Evolutionary conservation across 2,113 vertebrate species (phyloP).

Genomic region (Cyanoderma ruficeps): DNA sequence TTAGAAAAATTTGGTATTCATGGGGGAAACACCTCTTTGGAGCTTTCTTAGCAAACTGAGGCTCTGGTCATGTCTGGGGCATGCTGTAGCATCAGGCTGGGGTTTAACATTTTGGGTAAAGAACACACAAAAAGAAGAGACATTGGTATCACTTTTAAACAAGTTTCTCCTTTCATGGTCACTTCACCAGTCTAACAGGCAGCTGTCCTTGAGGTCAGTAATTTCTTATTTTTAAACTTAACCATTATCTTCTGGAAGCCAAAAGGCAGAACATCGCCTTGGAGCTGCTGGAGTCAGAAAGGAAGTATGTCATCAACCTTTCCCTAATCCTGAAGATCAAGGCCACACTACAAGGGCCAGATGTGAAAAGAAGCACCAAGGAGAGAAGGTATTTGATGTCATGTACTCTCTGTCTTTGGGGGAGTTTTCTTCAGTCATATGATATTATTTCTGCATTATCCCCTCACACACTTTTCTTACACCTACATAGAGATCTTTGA

Average conservation of each 20-base stretch:
- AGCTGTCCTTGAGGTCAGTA: background rate
- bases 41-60: background rate
- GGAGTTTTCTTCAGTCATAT: background rate
- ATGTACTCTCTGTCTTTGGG: conserved; percentile 28
- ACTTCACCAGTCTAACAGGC: background rate
- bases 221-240: conserved; percentile 15
- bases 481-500: background rate
- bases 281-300: conserved; percentile 94
- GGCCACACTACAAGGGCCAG: conserved; percentile 88
- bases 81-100: background rate
- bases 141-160: background rate
- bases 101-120: background rate
- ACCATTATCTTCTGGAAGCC: conserved; percentile 73
- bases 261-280: conserved; percentile 90
- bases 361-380: conserved; percentile 82
- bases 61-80: background rate
- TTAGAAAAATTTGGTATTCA: background rate
- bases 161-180: background rate
- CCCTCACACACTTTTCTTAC: background rate
- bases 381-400: conserved; percentile 87
- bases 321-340: conserved; percentile 95
- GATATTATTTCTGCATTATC: background rate
- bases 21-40: background rate
- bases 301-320: conserved; percentile 91
- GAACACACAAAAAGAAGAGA: background rate